Evolutionary conservation across 2,888 invertebrate genomes (phyloP), one percentile per base, ranked within the genome.

Genomic region (Thalpophila matura): DNA sequence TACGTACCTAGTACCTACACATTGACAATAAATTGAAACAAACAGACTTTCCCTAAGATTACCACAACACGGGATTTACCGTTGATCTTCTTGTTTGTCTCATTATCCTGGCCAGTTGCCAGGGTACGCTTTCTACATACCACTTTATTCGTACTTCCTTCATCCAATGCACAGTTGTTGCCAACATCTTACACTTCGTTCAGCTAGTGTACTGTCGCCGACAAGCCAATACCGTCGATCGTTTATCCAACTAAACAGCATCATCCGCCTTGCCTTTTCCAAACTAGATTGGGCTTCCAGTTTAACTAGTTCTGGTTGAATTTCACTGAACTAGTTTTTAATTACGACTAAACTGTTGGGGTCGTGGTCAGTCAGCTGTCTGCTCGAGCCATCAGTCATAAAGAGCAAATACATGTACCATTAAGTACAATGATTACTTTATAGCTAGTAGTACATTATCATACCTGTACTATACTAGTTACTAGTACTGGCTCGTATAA

Each of bases 31-130:
- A 18, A 61, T 7, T 20, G 22, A 47, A 24, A n/a, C 37, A 46
- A 38, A 37, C 37, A 18, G 37, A 49, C 33, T 69, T 61, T 62
- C 67, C 14, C 38, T 7, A 16, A 24, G 37, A 33, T 12, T 45
- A 49, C 40, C 29, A 46, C 38, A 54, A 33, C 4, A n/a, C 10
- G 24, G 20, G 37, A 45, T 14, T 49, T 7, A 26, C 55, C 10
- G 45, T 26, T 35, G 22, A 45, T 50, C 56, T 29, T 50, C 31
- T 35, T 50, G 67, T 70, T 68, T 62, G 71, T 56, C 56, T 68
- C 63, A 57, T 70, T 38, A 63, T n/a, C 49, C 56, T 68, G 67
- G 67, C 49, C 16, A 3, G 7, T 16, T 63, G 56, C 71, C 63
- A 68, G 56, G 2, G 46, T 54, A 35, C 18, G 49, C 63, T 62